These are phyloP conservation scores for Eristalinus aeneus DNA, from an alignment of 2,888 invertebrate species.

Conservation along the genomic window DNA sequence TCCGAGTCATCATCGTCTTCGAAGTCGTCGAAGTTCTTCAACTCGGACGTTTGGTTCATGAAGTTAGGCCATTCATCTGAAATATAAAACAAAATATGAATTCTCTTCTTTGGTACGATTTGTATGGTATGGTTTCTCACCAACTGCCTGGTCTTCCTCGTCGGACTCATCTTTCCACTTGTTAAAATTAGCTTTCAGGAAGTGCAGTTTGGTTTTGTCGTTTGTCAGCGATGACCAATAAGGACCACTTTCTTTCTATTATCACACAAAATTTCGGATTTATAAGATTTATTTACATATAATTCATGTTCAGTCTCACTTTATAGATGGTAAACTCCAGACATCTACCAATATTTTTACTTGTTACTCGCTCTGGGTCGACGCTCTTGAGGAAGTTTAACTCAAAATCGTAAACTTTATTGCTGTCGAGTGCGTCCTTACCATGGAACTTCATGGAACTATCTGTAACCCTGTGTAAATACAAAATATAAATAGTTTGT, in stretches of 20 bases:
- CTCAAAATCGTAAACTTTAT: slow-evolving; percentile 92
- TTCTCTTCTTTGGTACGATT: neutral
- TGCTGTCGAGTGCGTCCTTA: slow-evolving; percentile 88
- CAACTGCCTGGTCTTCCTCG: slow-evolving; percentile 84
- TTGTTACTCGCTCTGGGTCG: slow-evolving; percentile 88
- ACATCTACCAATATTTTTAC: slow-evolving; percentile 87
- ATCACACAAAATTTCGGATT: neutral
- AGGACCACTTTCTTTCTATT: slow-evolving; percentile 84
- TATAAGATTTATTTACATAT: neutral
- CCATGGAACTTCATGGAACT: slow-evolving; percentile 91
- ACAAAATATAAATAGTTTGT: neutral
- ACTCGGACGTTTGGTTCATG: slow-evolving; percentile 73
- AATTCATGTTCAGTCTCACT: slow-evolving; percentile 72
- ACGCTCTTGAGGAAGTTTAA: slow-evolving; percentile 92
- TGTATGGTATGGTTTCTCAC: neutral
- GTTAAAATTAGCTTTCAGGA: slow-evolving; percentile 98
- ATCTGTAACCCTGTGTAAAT: slow-evolving; percentile 84
- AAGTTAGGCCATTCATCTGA: slow-evolving; percentile 71
- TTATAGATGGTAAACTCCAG: slow-evolving; percentile 89
- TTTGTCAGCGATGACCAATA: slow-evolving; percentile 95
- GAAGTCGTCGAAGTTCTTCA: slow-evolving; percentile 85
- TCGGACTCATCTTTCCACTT: slow-evolving; percentile 99
- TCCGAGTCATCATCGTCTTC: slow-evolving; percentile 87
- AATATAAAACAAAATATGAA: neutral
- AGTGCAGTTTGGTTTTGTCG: slow-evolving; percentile 94